Base-by-base conservation (phyloP, 1,140 invertebrate species). In the Lasaia peninsularis region DNA sequence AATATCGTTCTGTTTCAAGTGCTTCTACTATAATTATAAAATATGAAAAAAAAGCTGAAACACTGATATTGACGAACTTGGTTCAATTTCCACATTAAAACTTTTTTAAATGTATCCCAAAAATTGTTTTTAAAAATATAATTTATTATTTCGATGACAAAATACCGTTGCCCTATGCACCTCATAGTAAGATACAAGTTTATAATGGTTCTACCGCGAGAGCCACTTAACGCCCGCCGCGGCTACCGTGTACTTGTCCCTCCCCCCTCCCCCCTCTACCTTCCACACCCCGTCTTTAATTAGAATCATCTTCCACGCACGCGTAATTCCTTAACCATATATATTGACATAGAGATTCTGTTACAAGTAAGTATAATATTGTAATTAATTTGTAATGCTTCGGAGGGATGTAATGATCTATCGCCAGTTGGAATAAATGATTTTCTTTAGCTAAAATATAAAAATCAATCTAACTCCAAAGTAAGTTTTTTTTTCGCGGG, bases 171-270 rank as follows among this genome's bases (percentile, higher is more conserved):
- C 14, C 18, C 67, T 71, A 74, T 86, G 70, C 77, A 16, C 31
- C 67, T 73, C 68, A 76, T 76, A 71, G 70, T 62, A 72, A 84
- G 75, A 77, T 71, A 74, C 70, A 75, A 82, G 75, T 84, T 86
- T 86, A 86, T 86, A 78, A 86, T 86, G 78, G 79, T 82, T 86
- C 81, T 86, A 86, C 71, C 67, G 75, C 68, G 68, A 77, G 78
- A 65, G 78, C 73, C 82, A 86, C 82, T 86, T 86, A 86, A 75
- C 82, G 78, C 67, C 67, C 73, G 71, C 67, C 69, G 61, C 67
- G 65, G 78, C 79, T 85, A 82, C 82, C 80, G 81, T 74, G 66
- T 69, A 75, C 63, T 62, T 52, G 40, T 53, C 65, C 52, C 37
- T 54, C 62, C 58, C 52, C 55, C 18, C 48, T 57, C 58, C 58